These are phyloP conservation scores for Limnephilus auricula DNA, from an alignment of 2,888 invertebrate genomes.

Conservation along the genomic window DNA sequence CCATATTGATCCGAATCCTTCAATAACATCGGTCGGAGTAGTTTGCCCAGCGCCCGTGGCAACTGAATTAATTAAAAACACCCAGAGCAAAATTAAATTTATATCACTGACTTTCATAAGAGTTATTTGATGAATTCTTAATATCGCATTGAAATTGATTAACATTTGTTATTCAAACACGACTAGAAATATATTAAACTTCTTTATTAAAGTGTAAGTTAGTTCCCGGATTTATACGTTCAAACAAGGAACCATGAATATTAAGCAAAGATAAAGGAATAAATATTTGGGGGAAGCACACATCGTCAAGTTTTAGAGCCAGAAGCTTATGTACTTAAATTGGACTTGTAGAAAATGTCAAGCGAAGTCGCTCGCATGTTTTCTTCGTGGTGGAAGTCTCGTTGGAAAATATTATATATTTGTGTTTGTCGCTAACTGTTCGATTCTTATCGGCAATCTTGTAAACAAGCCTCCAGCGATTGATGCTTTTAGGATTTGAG, in stretches of 20 bases:
- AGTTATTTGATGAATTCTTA: not conserved
- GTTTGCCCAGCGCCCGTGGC: not conserved
- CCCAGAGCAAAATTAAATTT: not conserved
- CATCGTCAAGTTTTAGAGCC: constrained; percentile 37
- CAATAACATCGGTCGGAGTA: not conserved
- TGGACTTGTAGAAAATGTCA: constrained; percentile 45
- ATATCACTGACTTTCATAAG: not conserved
- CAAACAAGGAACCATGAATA: constrained; percentile 26
- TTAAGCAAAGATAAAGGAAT: constrained; percentile 13
- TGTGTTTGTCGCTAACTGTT: not conserved
- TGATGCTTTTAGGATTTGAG: not conserved
- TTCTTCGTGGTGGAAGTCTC: not conserved
- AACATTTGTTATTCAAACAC: not conserved
- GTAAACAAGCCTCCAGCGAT: not conserved
- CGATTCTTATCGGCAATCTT: not conserved
- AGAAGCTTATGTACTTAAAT: constrained; percentile 38
- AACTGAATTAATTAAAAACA: not conserved
- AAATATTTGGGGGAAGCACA: constrained; percentile 40
- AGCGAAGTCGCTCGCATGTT: constrained; percentile 4
- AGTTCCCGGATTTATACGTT: not conserved
- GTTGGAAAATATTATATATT: constrained; percentile 6
- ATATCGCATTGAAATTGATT: not conserved
- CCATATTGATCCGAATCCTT: not conserved
- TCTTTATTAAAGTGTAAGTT: not conserved
- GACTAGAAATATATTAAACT: not conserved